A percentile compares a stretch with the other conserved stretches of the same genome.
These are phyloP conservation scores for Keiferia lycopersicella DNA, from an alignment of 2,888 invertebrate genomes.

Conservation along the genomic window DNA sequence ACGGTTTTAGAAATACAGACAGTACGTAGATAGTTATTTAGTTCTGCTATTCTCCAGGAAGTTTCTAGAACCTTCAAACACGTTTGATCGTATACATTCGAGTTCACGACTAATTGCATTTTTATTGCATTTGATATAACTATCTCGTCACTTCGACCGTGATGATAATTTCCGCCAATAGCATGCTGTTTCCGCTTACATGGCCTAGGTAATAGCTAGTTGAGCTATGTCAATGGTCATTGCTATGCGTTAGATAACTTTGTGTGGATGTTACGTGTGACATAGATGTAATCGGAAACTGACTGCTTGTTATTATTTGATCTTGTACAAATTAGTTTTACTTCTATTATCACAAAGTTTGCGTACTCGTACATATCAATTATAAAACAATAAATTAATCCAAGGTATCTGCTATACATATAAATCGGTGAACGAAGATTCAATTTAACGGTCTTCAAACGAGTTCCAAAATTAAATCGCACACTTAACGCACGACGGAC, in stretches of 20 bases:
- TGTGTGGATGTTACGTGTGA: neutral
- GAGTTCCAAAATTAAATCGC: neutral
- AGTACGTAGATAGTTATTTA: too few species aligned
- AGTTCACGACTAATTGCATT: constrained; percentile 22
- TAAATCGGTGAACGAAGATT: too few species aligned
- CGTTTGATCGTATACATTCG: constrained; percentile 10
- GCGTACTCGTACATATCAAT: too few species aligned
- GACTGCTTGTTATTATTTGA: too few species aligned
- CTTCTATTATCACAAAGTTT: neutral
- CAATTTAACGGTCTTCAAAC: too few species aligned
- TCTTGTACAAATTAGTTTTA: neutral
- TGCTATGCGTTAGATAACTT: neutral
- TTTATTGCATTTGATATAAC: constrained; percentile 21
- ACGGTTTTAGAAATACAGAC: too few species aligned
- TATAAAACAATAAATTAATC: too few species aligned
- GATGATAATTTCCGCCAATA: neutral
- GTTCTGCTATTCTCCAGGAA: too few species aligned
- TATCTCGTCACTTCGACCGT: neutral
- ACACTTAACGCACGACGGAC: too few species aligned
- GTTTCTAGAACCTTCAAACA: neutral
- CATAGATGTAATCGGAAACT: neutral
- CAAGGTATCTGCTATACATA: too few species aligned
- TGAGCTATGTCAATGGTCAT: constrained; percentile 1
- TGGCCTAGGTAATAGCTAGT: neutral
- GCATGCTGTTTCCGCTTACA: constrained; percentile 6